Base-by-base conservation (phyloP, 2,113 vertebrate genomes). In the Collichthys lucidus region DNA sequence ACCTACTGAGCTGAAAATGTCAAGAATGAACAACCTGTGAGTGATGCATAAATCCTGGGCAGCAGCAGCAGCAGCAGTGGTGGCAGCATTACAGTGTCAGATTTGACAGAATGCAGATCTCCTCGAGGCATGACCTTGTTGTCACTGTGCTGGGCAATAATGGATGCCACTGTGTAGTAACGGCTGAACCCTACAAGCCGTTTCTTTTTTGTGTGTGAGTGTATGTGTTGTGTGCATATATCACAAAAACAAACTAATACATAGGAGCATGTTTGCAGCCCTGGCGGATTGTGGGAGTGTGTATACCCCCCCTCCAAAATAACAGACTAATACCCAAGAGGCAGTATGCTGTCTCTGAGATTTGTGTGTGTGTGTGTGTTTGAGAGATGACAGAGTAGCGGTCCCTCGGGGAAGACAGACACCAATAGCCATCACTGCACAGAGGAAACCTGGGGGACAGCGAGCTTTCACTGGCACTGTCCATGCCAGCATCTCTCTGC, bases 1-100 rank as follows among this genome's bases (percentile, higher is more conserved):
- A 68, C 88, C 83, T 46, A 62, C 90, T 82, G 85, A 79, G 85
- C 85, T 76, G 82, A 77, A 90, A 89, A 90, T 89, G 88, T 90
- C 86, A 90, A 67, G 60, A 89, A 79, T 46, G 66, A 88, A 77
- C 66, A 71, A 71, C 65, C 52, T 53, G 64, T 57, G 68, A 85
- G 61, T 35, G 77, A 86, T 67, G 82, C 74, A 86, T 85, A 57
- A 83, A 80, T 80, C 78, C 70, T 19, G 42, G 71, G 84, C 56
- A 57, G 83, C 68, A 42, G 74, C 59, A n/a, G 83, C 52, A 11
- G 79, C n/a, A 24, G 72, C 16, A 5, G 82, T 44, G 11, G 24
- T 7, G 9, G 76, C 55, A n/a, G 78, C 55, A 29, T 47, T 78
- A 61, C 22, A 26, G 49, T 83, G 86, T 86, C 86, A 86, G 59